phyloP scores from a whole-genome alignment of 2,113 vertebrate species.

The Nothocercus julius region DNA sequence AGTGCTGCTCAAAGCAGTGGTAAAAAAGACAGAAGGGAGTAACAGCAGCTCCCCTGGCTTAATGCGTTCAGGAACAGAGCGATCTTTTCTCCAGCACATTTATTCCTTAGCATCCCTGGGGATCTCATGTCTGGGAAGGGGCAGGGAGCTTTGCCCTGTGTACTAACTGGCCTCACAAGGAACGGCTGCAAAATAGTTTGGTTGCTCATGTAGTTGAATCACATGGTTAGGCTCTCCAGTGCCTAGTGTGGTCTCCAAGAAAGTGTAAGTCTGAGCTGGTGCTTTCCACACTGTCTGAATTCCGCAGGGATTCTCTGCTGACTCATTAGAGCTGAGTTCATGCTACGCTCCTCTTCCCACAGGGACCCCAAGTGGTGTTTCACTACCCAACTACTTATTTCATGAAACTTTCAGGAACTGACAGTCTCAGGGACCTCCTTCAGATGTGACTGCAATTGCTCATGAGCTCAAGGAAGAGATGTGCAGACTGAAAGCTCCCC shows the following conservation, averaged over 20 bases:
- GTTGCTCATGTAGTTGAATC: background rate
- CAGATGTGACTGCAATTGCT: background rate
- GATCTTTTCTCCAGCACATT: background rate
- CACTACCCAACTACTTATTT: background rate
- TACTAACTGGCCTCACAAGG: background rate
- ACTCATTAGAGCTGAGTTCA: constrained; percentile 42
- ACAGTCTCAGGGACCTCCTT: constrained; percentile 13
- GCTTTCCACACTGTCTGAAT: background rate
- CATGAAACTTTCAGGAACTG: constrained; percentile 2
- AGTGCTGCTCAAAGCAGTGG: background rate
- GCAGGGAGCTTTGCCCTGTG: background rate
- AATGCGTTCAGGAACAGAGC: background rate
- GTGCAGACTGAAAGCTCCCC: background rate
- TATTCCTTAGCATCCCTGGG: background rate
- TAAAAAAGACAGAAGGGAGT: background rate
- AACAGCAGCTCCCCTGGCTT: background rate
- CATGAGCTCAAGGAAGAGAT: background rate
- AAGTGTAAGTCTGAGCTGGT: background rate
- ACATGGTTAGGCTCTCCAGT: background rate
- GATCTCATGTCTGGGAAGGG: background rate
- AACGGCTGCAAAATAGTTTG: background rate
- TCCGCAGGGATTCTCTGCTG: background rate
- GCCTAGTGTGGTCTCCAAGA: background rate
- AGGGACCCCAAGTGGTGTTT: constrained; percentile 32
- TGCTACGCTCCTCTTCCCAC: constrained; percentile 25